Conservation (phyloP, 2,888 invertebrate genomes). For the Archaeoteleia sp. region DNA sequence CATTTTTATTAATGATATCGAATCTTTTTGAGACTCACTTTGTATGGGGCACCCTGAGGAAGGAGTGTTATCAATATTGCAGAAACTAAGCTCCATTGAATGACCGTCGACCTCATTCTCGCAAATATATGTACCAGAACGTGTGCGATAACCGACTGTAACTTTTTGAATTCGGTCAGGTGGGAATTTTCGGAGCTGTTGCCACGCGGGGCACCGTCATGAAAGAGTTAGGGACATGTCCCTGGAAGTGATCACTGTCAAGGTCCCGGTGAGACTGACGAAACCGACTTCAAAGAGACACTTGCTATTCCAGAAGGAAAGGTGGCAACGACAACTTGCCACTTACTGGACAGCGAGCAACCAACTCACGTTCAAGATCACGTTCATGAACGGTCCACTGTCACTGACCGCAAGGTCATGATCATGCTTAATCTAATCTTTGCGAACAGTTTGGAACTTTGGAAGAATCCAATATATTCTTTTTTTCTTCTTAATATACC, state of each 20-base stretch:
- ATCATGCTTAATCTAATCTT: slow-evolving; percentile 14
- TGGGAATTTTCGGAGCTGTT: slow-evolving; percentile 25
- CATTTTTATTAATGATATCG: too few relatives aligned
- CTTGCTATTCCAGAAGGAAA: slow-evolving; percentile 67
- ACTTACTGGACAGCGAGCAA: slow-evolving; percentile 63
- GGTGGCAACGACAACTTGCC: slow-evolving; percentile 63
- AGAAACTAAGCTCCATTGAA: slow-evolving; percentile 29
- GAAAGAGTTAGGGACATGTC: slow-evolving; percentile 61
- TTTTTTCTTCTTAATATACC: neutral
- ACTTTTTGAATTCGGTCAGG: slow-evolving; percentile 6
- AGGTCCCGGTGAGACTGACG: slow-evolving; percentile 64
- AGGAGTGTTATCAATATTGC: slow-evolving; percentile 21
- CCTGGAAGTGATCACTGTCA: slow-evolving; percentile 61
- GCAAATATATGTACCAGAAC: neutral
- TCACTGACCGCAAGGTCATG: slow-evolving; percentile 69
- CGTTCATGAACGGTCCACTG: slow-evolving; percentile 65
- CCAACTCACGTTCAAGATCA: slow-evolving; percentile 71
- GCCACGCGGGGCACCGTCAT: slow-evolving; percentile 56
- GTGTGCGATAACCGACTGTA: neutral
- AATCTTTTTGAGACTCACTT: slow-evolving; percentile 35
- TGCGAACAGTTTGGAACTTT: too few relatives aligned
- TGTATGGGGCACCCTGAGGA: slow-evolving; percentile 20
- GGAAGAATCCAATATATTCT: neutral
- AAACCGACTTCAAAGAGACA: slow-evolving; percentile 63
- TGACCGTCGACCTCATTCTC: slow-evolving; percentile 36